These are phyloP conservation scores for Lacerta viridis DNA, from an alignment of 2,797 vertebrate genomes.

Conservation along the genomic window DNA sequence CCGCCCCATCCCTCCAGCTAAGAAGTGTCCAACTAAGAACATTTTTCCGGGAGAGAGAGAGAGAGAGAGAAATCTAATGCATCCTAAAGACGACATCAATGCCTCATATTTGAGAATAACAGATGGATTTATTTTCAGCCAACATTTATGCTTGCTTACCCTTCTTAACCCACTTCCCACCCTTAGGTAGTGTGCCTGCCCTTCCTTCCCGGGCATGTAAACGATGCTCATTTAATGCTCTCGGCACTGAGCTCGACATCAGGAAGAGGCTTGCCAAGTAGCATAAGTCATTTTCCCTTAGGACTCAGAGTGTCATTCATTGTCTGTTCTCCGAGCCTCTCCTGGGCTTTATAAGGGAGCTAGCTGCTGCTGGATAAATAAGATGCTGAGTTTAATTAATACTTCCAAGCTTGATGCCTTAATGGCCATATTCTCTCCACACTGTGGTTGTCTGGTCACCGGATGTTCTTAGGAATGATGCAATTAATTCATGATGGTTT, in stretches of 20 bases:
- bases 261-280: constrained; percentile 18
- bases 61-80: rapidly evolving
- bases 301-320: not conserved
- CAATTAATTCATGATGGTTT: constrained; percentile 11
- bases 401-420: constrained; percentile 27
- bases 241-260: not conserved
- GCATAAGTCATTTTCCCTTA: not conserved
- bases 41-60: not conserved
- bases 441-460: constrained; percentile 11
- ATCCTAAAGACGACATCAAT: constrained; percentile 45
- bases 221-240: constrained; percentile 3
- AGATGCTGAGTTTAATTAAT: constrained; percentile 24
- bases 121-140: constrained; percentile 11
- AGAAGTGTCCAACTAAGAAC: not conserved
- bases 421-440: constrained; percentile 31
- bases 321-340: constrained; percentile 8
- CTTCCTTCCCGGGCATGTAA: not conserved
- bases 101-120: constrained; percentile 34
- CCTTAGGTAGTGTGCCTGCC: not conserved
- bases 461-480: not conserved
- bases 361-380: constrained; percentile 16
- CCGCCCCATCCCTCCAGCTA: no score
- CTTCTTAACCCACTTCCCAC: not conserved
- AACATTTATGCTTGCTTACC: constrained; percentile 28
- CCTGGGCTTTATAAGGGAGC: not conserved